Conservation (phyloP, 2,113 vertebrate genomes). For the Sapayoa aenigma region DNA sequence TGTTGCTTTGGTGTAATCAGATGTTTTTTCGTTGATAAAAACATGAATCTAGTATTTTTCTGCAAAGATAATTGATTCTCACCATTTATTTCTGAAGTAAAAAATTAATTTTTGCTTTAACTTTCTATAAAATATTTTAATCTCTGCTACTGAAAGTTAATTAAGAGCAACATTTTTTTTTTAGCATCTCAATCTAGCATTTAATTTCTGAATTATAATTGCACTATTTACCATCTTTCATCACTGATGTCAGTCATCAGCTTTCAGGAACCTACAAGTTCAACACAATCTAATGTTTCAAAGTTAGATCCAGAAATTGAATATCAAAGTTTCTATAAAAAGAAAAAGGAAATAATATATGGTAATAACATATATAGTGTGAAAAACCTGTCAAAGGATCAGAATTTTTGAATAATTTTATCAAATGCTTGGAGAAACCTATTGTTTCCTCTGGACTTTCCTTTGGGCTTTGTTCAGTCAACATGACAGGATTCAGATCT, state of each 20-base stretch:
- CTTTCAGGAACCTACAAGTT: neutral
- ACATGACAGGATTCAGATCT: neutral
- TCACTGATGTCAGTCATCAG: neutral
- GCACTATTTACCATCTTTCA: neutral
- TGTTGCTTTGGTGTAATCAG: neutral
- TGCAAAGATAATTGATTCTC: conserved; percentile 8
- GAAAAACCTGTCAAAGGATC: neutral
- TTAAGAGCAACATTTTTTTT: neutral
- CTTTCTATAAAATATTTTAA: neutral
- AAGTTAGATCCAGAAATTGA: neutral
- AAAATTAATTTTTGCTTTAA: neutral
- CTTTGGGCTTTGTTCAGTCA: neutral
- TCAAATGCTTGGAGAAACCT: neutral
- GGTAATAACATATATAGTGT: neutral
- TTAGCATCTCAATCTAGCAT: neutral
- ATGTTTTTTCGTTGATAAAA: neutral
- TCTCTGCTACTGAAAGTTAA: conserved; percentile 12
- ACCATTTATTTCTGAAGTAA: neutral
- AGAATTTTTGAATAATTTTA: neutral
- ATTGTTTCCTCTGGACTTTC: neutral
- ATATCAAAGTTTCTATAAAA: neutral
- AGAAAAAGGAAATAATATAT: neutral
- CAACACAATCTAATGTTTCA: neutral
- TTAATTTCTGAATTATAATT: conserved; percentile 14
- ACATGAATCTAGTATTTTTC: neutral